phyloP scores from a whole-genome alignment of 2,797 vertebrate genomes.

The Carcharodon carcharias region DNA sequence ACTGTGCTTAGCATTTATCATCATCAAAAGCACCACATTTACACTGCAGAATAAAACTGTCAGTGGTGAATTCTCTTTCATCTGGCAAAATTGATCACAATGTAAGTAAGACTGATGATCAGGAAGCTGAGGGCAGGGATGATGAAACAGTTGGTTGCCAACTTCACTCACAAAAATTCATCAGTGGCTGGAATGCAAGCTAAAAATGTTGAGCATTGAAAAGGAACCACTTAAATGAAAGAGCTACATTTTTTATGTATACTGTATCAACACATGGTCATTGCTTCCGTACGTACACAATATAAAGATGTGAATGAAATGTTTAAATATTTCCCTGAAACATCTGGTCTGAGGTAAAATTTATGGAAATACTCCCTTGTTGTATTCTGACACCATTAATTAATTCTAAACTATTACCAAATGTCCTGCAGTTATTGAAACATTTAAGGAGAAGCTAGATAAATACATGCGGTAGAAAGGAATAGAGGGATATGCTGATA shows the following conservation, averaged over 20 bases:
- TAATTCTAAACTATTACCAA: neutral
- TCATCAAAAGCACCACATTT: conserved; percentile 13
- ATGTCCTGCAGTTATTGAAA: neutral
- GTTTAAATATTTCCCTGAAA: neutral
- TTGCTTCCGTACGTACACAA: neutral
- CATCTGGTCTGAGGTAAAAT: neutral
- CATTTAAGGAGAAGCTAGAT: neutral
- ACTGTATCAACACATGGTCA: neutral
- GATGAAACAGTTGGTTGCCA: neutral
- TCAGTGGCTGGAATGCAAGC: neutral
- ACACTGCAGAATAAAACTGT: neutral
- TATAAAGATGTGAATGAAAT: neutral
- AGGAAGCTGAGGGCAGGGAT: neutral
- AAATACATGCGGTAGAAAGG: neutral
- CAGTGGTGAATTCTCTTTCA: neutral
- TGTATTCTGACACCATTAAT: neutral
- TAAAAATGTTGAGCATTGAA: neutral
- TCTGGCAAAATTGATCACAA: neutral
- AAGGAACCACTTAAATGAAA: neutral
- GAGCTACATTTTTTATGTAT: neutral
- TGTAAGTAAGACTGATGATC: neutral
- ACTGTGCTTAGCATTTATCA: conserved; percentile 18
- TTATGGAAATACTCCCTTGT: neutral
- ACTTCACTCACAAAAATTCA: neutral
- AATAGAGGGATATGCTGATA: neutral